Evolutionary conservation across 2,113 vertebrate species (phyloP).

Genomic region (Columbina picui): DNA sequence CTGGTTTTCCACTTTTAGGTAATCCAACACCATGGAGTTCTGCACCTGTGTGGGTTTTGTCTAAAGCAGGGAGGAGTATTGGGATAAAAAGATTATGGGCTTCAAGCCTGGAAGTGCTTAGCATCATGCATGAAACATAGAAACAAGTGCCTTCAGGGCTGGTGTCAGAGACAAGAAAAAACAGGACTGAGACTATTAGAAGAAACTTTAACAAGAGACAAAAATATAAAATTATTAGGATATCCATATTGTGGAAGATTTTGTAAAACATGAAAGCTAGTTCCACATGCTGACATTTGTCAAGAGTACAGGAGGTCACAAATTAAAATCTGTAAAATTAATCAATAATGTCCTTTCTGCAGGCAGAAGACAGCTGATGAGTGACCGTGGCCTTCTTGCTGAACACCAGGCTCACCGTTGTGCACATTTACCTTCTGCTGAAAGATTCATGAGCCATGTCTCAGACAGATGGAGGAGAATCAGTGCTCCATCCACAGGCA

Average conservation of each 20-base stretch:
- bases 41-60: background rate
- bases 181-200: background rate
- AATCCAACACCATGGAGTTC: background rate
- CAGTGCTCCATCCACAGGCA: rapidly evolving
- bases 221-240: background rate
- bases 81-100: background rate
- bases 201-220: background rate
- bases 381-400: background rate
- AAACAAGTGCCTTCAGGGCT: background rate
- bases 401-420: background rate
- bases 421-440: background rate
- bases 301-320: background rate
- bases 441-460: background rate
- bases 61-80: background rate
- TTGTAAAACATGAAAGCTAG: background rate
- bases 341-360: background rate
- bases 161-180: background rate
- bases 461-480: background rate
- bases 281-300: background rate
- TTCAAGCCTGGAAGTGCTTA: background rate
- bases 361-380: background rate
- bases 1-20: background rate
- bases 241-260: background rate
- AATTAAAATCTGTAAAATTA: background rate
- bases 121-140: background rate